A percentile compares a stretch with the other conserved stretches of the same genome.
These are phyloP conservation scores for Lutjanus erythropterus DNA, from an alignment of 2,113 vertebrate species.

Conservation along the genomic window DNA sequence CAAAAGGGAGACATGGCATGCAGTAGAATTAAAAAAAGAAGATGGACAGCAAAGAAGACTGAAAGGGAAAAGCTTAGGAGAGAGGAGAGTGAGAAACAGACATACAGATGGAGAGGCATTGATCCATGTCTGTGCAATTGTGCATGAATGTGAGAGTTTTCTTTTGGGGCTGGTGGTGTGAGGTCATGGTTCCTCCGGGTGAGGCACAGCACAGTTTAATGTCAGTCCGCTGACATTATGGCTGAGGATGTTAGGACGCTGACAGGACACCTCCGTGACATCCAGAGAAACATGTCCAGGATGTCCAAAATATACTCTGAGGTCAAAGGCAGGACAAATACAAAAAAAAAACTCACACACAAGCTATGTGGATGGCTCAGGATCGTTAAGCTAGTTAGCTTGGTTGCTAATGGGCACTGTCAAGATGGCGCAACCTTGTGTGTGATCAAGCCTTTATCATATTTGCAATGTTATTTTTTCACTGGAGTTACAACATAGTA, in stretches of 20 bases:
- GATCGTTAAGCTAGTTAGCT: too few species aligned
- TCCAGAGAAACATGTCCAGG: background rate
- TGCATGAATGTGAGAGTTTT: conserved; percentile 46
- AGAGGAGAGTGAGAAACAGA: background rate
- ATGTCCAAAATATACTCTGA: background rate
- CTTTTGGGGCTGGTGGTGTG: conserved; percentile 11
- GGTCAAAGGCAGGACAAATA: background rate
- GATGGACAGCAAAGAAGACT: background rate
- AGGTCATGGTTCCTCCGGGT: conserved; percentile 30
- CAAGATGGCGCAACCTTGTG: background rate
- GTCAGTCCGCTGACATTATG: conserved; percentile 25
- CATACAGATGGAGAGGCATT: conserved; percentile 7
- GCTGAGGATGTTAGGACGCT: conserved; percentile 8
- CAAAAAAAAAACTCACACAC: too few species aligned
- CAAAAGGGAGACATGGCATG: conserved; percentile 4
- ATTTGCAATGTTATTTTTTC: background rate
- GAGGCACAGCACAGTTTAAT: conserved; percentile 19
- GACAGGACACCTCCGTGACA: conserved; percentile 17
- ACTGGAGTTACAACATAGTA: background rate
- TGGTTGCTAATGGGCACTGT: too few species aligned
- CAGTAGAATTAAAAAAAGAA: background rate
- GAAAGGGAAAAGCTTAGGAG: conserved; percentile 7
- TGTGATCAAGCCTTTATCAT: background rate
- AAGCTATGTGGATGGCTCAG: too few species aligned
- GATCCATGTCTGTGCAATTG: conserved; percentile 29